These are phyloP conservation scores for Pristiophorus japonicus DNA, from an alignment of 2,113 vertebrate species.

Conservation along the genomic window DNA sequence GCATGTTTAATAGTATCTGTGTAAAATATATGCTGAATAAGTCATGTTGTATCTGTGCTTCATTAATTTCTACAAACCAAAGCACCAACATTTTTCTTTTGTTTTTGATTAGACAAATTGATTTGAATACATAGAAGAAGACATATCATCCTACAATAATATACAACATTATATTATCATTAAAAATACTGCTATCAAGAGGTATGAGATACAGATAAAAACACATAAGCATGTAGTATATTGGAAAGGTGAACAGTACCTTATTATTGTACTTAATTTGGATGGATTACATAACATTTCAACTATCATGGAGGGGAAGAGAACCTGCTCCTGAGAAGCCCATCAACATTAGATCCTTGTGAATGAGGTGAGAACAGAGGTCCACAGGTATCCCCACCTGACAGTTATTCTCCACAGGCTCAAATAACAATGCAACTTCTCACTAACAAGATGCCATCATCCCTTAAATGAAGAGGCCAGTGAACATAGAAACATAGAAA, in stretches of 20 bases:
- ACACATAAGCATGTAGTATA: neutral
- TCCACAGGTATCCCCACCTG: neutral
- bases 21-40: neutral
- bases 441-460: neutral
- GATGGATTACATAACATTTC: neutral
- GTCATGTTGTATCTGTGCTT: neutral
- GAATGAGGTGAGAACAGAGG: neutral
- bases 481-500: too few species aligned
- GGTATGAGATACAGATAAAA: neutral
- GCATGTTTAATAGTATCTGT: neutral
- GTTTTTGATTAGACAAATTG: neutral
- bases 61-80: neutral
- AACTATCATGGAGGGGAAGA: neutral
- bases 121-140: neutral
- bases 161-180: neutral
- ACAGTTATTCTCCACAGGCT: neutral
- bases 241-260: neutral
- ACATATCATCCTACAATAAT: neutral
- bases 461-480: neutral
- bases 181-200: neutral
- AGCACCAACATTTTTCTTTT: neutral
- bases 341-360: neutral
- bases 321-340: neutral
- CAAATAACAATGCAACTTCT: neutral
- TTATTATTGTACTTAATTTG: neutral